Evolutionary conservation across 2,797 vertebrate species (phyloP).

Genomic region (Arnoldichthys spilopterus): DNA sequence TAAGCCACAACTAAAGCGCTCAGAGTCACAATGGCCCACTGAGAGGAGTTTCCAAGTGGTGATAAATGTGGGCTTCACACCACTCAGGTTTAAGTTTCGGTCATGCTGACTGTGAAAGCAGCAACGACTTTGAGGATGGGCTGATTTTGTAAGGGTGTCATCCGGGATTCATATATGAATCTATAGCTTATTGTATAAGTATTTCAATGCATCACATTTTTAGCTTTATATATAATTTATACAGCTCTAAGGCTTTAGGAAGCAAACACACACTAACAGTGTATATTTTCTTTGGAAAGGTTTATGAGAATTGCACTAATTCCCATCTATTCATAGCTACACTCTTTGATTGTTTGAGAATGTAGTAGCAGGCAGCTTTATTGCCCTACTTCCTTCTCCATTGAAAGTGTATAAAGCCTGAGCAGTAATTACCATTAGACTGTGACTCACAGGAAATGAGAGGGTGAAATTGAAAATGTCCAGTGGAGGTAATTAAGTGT

Average conservation of each 20-base stretch:
- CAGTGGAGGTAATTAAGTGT: conserved; percentile 24
- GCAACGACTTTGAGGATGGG: too few species aligned
- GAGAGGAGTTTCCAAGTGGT: background rate
- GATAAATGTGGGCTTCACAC: background rate
- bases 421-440: conserved; percentile 42
- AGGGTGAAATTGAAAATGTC: conserved; percentile 30
- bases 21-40: background rate
- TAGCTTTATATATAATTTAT: background rate
- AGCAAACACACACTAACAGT: background rate
- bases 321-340: background rate
- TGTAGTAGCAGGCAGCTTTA: conserved; percentile 24
- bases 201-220: background rate
- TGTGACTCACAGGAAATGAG: conserved; percentile 49
- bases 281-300: background rate
- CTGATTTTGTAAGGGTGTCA: background rate
- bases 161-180: too few species aligned
- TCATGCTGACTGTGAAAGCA: background rate
- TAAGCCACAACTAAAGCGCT: conserved; percentile 37
- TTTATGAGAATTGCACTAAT: background rate
- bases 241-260: background rate
- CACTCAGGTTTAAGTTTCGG: background rate
- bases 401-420: conserved; percentile 48
- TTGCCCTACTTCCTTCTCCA: conserved; percentile 30
- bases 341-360: background rate
- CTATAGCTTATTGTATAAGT: background rate